Percentiles rank a stretch among this genome's conserved stretches.
Conservation (phyloP, 2,888 invertebrate species). For the Diarsia dahlii region DNA sequence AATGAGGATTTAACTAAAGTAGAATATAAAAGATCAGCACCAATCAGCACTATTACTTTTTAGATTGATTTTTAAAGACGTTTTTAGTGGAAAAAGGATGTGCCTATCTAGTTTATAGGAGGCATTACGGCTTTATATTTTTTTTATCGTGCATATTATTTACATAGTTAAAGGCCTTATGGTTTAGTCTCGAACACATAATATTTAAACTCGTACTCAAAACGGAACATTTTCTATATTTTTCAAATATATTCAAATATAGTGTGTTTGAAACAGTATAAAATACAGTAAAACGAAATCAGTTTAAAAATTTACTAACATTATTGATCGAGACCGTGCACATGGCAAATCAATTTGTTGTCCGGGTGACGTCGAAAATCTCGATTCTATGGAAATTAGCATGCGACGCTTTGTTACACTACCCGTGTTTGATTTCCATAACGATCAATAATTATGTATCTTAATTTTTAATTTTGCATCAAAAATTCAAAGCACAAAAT, state of each 20-base stretch:
- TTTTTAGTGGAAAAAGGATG: conserved; percentile 11
- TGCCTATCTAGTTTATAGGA: conserved; percentile 13
- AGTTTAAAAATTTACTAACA: not conserved
- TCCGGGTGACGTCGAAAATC: not conserved
- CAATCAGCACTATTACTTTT: conserved; percentile 6
- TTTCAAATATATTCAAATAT: too few relatives aligned
- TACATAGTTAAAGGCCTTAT: not conserved
- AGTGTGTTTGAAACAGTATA: not conserved
- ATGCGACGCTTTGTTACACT: not conserved
- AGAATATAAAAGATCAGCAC: conserved; percentile 18
- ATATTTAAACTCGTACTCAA: not conserved
- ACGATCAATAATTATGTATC: not conserved
- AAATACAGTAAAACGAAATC: not conserved
- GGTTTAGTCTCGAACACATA: not conserved
- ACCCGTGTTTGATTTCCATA: conserved; percentile 1
- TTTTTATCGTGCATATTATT: conserved; percentile 8
- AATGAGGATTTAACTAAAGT: conserved; percentile 39
- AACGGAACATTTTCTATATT: not conserved
- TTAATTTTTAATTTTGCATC: not conserved
- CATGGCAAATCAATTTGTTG: too few relatives aligned
- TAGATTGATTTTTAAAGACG: conserved; percentile 20
- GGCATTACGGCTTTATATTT: not conserved
- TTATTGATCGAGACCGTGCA: not conserved
- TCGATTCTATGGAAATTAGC: not conserved
- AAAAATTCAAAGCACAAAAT: not conserved